A percentile compares a stretch with the other conserved stretches of the same genome.
These are phyloP conservation scores for Ornithoptera alexandrae DNA, from an alignment of 2,888 invertebrate genomes.

Conservation along the genomic window DNA sequence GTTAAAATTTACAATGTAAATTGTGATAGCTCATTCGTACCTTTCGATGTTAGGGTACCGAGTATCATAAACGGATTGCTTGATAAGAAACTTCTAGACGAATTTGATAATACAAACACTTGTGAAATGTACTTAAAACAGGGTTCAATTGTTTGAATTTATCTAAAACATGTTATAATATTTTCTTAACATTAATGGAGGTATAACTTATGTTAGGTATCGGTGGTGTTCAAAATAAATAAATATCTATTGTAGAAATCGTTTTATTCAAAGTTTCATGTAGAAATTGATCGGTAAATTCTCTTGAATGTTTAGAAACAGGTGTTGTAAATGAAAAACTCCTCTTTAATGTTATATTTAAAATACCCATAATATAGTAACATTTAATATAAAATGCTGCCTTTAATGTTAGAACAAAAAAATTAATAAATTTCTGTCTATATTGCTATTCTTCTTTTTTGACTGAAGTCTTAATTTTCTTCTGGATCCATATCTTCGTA, in stretches of 20 bases:
- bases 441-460: not conserved
- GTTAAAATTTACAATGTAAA: constrained; percentile 10
- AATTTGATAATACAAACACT: constrained; percentile 4
- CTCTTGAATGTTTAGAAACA: not conserved
- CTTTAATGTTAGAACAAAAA: too few species aligned
- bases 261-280: not conserved
- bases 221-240: not conserved
- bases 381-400: too few species aligned
- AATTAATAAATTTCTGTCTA: too few species aligned
- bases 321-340: not conserved
- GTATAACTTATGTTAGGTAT: not conserved
- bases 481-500: constrained; percentile 5
- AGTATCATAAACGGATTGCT: constrained; percentile 11
- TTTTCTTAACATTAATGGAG: not conserved
- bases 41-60: not conserved
- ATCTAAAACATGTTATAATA: not conserved
- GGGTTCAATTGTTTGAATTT: not conserved
- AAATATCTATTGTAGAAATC: not conserved
- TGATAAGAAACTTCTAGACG: not conserved
- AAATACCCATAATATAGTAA: too few species aligned
- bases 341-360: not conserved
- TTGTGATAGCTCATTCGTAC: not conserved
- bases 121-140: constrained; percentile 10
- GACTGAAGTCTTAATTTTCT: not conserved
- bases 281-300: too few species aligned